Base-by-base conservation (phyloP, 2,113 vertebrate species). In the Bujurquina vittata region DNA sequence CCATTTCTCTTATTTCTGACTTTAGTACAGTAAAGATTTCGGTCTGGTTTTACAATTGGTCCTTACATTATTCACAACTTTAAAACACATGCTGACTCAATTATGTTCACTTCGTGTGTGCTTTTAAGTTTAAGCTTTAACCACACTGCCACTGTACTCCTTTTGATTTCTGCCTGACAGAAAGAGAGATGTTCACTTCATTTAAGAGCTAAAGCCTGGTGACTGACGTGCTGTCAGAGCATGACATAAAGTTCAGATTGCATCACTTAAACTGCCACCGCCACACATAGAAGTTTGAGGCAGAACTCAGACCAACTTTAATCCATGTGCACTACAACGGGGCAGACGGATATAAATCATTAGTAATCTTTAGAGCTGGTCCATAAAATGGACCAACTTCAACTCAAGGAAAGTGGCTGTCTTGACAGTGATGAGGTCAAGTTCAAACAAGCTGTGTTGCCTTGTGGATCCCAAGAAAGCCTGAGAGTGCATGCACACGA, bases 261-360 rank as follows among this genome's bases (percentile, higher is more conserved):
- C 52, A 35, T 17, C 18, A 35, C 55, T 81, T 81, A 73, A 78
- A 76, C 29, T 74, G 59, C 72, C 0, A 14, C 52, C 37, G 4
- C 77, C 86, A 72, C 85, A 81, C 35, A 62, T 40, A 63, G 20
- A 95, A 33, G 95, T 96, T 97, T 95, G 96, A 95, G 95, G 95
- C 93, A 17, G 46, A 96, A 92, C 94, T 96, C 95, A 95, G 95
- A 95, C 95, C 94, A 95, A 94, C 95, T 96, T 97, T 97, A 97
- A 97, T 97, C 96, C 95, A 94, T 40, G 94, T 96, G 95, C 96
- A 95, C 96, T 96, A 96, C 96, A 96, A 96, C 95, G 95, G 95
- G 96, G 96, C 95, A 94, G 96, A 96, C 97, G 95, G 94, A 94
- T 96, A 96, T 97, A 97, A 97, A 97, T 98, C 96, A 97, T 96